Conservation (phyloP, 2,113 vertebrate species). For the Mola mola region DNA sequence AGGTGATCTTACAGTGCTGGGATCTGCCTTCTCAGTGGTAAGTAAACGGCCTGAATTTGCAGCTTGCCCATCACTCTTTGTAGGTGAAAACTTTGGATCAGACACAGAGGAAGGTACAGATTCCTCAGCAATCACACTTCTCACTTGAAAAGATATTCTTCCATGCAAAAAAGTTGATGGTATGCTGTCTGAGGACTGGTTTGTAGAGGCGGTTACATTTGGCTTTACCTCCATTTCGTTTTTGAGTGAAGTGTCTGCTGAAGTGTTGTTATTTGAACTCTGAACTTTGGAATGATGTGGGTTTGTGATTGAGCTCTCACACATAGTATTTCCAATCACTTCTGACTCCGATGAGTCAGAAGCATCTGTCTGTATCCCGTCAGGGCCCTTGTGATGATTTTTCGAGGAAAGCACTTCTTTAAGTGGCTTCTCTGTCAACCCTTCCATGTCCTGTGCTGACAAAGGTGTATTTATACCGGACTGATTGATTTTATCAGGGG, state of each 20-base stretch:
- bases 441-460: background rate
- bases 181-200: background rate
- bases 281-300: slow-evolving; percentile 3
- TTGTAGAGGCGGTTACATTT: slow-evolving; percentile 11
- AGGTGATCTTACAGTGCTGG: background rate
- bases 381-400: background rate
- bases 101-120: slow-evolving; percentile 16
- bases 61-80: slow-evolving; percentile 8
- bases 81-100: slow-evolving; percentile 9
- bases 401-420: slow-evolving; percentile 6
- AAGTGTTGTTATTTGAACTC: slow-evolving; percentile 12
- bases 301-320: slow-evolving; percentile 27
- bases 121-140: slow-evolving; percentile 22
- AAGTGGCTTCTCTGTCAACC: slow-evolving; percentile 6
- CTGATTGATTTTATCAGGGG: slow-evolving; percentile 1
- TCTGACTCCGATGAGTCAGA: slow-evolving; percentile 25
- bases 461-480: background rate
- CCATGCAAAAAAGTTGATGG: slow-evolving; percentile 44
- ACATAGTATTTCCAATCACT: background rate
- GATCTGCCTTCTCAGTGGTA: slow-evolving; percentile 15
- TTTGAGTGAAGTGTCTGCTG: slow-evolving; percentile 12
- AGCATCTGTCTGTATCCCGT: slow-evolving; percentile 2
- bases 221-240: slow-evolving; percentile 3
- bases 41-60: background rate
- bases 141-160: slow-evolving; percentile 33